Evolutionary conservation across 2,888 invertebrate genomes (phyloP).

Genomic region (Rugalucina vietnamica): DNA sequence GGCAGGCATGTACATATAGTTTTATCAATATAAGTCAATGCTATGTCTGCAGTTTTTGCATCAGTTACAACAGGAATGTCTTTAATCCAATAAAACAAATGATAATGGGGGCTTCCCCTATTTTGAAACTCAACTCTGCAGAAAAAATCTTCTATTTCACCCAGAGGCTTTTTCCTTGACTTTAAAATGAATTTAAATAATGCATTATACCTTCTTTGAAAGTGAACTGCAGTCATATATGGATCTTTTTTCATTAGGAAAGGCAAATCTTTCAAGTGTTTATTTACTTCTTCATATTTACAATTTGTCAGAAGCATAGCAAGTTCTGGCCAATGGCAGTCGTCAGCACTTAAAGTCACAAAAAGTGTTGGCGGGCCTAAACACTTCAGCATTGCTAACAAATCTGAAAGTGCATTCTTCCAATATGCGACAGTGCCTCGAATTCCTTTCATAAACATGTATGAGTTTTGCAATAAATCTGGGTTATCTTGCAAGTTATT

Average conservation of each 20-base stretch:
- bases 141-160: conserved; percentile 39
- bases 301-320: not conserved
- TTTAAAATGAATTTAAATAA: conserved; percentile 32
- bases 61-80: conserved; percentile 11
- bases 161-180: conserved; percentile 23
- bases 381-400: conserved; percentile 23
- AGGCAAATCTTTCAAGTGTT: conserved; percentile 2
- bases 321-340: not conserved
- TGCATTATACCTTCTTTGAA: conserved; percentile 35
- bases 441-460: conserved; percentile 32
- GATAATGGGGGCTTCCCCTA: conserved; percentile 38
- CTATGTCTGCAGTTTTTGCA: not conserved
- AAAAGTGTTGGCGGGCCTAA: not conserved
- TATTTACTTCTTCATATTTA: not conserved
- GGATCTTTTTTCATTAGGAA: conserved; percentile 36
- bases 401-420: conserved; percentile 24
- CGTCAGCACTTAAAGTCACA: not conserved
- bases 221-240: conserved; percentile 33
- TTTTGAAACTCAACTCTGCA: conserved; percentile 43
- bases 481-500: not conserved
- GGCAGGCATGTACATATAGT: conserved; percentile 15
- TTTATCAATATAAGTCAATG: conserved; percentile 23
- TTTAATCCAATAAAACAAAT: conserved; percentile 48
- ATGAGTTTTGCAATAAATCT: conserved; percentile 32
- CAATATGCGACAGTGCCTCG: conserved; percentile 34